Conservation (phyloP, 2,113 vertebrate genomes). For the Lepidothrix coronata region DNA sequence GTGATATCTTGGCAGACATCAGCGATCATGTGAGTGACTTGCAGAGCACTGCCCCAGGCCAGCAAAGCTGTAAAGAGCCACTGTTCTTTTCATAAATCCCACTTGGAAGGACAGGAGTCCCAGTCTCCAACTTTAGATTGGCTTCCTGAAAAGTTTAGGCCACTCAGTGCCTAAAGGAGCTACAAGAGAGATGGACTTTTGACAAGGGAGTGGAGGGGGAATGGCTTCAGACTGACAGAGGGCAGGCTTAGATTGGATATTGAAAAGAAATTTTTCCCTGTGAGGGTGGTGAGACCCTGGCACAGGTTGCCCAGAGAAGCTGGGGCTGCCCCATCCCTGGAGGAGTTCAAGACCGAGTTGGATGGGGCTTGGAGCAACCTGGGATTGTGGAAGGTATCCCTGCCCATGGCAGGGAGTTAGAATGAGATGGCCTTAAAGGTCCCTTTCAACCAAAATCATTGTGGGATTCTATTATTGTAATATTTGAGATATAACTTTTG, state of each 20-base stretch:
- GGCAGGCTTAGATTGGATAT: neutral
- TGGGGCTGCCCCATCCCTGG: neutral
- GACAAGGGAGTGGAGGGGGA: neutral
- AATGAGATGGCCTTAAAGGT: neutral
- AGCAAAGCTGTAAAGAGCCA: neutral
- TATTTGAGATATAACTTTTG: neutral
- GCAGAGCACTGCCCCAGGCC: neutral
- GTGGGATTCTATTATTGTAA: neutral
- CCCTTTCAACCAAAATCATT: neutral
- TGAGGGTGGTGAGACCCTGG: neutral
- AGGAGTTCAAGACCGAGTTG: fast-evolving
- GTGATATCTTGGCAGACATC: neutral
- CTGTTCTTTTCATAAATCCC: neutral
- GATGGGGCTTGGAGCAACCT: neutral
- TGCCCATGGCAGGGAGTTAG: neutral
- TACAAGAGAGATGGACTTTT: neutral
- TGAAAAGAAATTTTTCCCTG: neutral
- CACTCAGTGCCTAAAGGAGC: neutral
- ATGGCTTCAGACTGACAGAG: neutral
- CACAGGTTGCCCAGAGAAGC: neutral
- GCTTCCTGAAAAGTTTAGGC: neutral
- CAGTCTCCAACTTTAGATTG: neutral
- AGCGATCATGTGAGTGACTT: neutral
- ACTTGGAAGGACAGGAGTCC: neutral
- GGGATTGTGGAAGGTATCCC: no score